phyloP scores from a whole-genome alignment of 23 tunicate genomes.

The Trididemnum clinides region DNA sequence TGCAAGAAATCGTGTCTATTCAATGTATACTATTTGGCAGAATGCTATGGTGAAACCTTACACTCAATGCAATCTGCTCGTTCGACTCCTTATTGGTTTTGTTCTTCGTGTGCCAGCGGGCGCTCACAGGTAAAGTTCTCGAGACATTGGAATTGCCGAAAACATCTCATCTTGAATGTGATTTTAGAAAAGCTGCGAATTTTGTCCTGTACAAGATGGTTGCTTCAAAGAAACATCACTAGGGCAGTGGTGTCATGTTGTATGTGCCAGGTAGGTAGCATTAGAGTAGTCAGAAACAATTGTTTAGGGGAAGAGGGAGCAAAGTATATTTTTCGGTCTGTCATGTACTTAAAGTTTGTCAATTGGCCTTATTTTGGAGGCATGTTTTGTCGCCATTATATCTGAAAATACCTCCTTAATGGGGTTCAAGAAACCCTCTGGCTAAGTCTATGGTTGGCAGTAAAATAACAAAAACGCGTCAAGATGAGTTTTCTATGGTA shows the following conservation, averaged over 20 bases:
- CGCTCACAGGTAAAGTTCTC: background rate
- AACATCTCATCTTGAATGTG: background rate
- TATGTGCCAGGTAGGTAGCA: conserved; percentile 84
- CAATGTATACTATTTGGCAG: no score
- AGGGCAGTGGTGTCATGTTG: conserved; percentile 86
- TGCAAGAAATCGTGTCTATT: no score
- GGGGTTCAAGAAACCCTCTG: no score
- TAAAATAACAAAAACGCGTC: no score
- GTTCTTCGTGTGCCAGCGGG: conserved; percentile 57
- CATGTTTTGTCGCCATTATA: no score
- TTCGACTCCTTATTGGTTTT: conserved; percentile 52
- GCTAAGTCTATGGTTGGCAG: no score
- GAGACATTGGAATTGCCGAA: background rate
- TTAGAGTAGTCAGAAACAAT: no score
- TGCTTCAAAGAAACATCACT: conserved; percentile 69
- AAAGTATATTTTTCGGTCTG: no score
- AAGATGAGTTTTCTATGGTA: no score
- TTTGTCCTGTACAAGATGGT: conserved; percentile 69
- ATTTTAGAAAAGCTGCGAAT: conserved; percentile 49
- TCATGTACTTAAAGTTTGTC: no score
- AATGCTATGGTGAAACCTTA: conserved; percentile 36
- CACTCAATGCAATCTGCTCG: background rate
- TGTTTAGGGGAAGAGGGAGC: no score
- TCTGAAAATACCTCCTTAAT: no score
- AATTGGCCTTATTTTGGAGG: background rate